Conservation (phyloP, 2,888 invertebrate species). For the Mellilla xanthometata region DNA sequence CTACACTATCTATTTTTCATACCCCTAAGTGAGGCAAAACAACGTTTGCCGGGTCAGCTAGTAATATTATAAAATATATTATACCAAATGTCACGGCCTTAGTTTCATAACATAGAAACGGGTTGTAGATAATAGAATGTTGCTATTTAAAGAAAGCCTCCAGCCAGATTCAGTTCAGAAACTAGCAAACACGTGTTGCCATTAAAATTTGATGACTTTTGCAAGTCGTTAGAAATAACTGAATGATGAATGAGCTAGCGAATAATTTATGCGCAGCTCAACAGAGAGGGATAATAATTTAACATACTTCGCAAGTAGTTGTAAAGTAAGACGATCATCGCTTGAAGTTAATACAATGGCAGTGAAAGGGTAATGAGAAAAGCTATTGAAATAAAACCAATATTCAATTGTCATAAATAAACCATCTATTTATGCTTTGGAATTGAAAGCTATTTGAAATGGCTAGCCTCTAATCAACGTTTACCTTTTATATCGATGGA, state of each 20-base stretch:
- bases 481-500: conserved; percentile 28
- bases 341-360: neutral
- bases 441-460: conserved; percentile 24
- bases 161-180: too few species aligned
- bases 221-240: conserved; percentile 4
- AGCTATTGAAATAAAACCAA: conserved; percentile 5
- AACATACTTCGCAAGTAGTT: neutral
- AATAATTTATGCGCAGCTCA: neutral
- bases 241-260: neutral
- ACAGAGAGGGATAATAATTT: neutral
- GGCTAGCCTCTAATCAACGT: conserved; percentile 20
- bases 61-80: too few species aligned
- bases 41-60: too few species aligned
- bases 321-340: neutral
- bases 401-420: conserved; percentile 21
- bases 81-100: too few species aligned
- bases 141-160: too few species aligned
- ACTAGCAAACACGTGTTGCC: neutral
- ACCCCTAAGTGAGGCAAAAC: too few species aligned
- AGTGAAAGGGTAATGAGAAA: conserved; percentile 21
- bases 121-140: too few species aligned
- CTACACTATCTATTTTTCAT: too few species aligned
- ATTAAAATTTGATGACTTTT: conserved; percentile 10
- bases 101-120: too few species aligned
- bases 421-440: conserved; percentile 16